These are phyloP conservation scores for Lutraria lutraria DNA, from an alignment of 2,888 invertebrate species.

Conservation along the genomic window DNA sequence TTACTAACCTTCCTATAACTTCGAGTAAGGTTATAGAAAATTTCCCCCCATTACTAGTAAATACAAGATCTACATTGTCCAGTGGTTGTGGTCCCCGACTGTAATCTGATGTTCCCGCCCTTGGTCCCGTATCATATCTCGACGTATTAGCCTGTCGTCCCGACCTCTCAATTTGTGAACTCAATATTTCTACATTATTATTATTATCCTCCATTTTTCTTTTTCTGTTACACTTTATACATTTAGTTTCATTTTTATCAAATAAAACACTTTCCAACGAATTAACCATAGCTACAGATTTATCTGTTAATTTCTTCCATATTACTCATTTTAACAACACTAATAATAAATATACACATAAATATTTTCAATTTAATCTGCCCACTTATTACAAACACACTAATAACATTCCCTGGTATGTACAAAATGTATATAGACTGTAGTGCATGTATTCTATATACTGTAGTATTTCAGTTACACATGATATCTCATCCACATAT, in stretches of 20 bases:
- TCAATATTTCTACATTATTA: constrained; percentile 33
- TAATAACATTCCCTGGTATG: background rate
- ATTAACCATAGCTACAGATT: background rate
- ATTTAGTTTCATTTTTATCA: constrained; percentile 14
- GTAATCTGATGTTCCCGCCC: background rate
- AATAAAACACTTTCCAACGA: background rate
- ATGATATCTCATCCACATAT: background rate
- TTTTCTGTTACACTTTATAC: background rate
- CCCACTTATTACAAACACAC: background rate
- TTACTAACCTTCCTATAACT: constrained; percentile 55
- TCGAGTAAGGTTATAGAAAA: constrained; percentile 42
- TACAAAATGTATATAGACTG: background rate
- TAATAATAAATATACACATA: background rate
- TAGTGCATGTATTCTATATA: background rate
- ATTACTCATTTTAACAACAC: background rate
- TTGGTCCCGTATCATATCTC: background rate
- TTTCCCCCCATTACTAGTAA: constrained; percentile 44
- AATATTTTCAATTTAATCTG: background rate
- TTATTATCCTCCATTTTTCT: constrained; percentile 37
- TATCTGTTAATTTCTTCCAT: background rate
- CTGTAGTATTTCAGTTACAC: constrained; percentile 6
- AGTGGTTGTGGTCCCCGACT: background rate
- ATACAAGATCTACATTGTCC: constrained; percentile 48
- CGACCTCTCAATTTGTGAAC: constrained; percentile 22
- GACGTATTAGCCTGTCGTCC: background rate